Base-by-base conservation (phyloP, 2,113 vertebrate genomes). In the Seriola dumerili region DNA sequence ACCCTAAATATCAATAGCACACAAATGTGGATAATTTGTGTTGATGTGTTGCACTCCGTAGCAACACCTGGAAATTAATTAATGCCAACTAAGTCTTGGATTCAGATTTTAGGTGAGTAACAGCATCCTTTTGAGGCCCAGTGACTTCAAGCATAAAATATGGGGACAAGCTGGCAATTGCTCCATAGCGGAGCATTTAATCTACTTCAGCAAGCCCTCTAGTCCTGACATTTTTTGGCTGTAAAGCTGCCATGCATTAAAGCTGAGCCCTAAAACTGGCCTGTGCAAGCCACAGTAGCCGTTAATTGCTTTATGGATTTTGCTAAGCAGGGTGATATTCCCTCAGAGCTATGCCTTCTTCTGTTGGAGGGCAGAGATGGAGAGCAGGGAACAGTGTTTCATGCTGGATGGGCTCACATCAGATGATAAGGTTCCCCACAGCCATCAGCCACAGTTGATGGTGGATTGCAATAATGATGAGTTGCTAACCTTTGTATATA, bases 221-320 rank as follows among this genome's bases (percentile, higher is more conserved):
- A 44, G 61, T 57, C 76, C 61, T 46, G 50, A 34, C 48, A 70
- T 65, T 68, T 29, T 77, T 54, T 59, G 61, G 38, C 72, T 78
- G 25, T 23, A 21, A n/a, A n/a, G 55, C 44, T 16, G 7, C 44
- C n/a, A 29, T 62, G 66, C 70, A 86, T 73, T 78, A 67, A 80
- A 72, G 61, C 23, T 42, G 23, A 84, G 44, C 58, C 25, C 19
- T 83, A 78, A 74, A 81, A 72, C 40, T 32, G 68, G 36, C 44
- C 75, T 23, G 67, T 70, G 67, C 83, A 86, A 85, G 77, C 82
- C 72, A 67, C 74, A 74, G 64, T 42, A 71, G 54, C 77, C 75
- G 75, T 66, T 80, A 68, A 76, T 63, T 78, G 80, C 71, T 73
- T 85, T 34, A 64, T 85, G 80, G 83, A 83, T 92, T 80, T 89